Conservation (phyloP, 2,113 vertebrate genomes). For the Solea solea region DNA sequence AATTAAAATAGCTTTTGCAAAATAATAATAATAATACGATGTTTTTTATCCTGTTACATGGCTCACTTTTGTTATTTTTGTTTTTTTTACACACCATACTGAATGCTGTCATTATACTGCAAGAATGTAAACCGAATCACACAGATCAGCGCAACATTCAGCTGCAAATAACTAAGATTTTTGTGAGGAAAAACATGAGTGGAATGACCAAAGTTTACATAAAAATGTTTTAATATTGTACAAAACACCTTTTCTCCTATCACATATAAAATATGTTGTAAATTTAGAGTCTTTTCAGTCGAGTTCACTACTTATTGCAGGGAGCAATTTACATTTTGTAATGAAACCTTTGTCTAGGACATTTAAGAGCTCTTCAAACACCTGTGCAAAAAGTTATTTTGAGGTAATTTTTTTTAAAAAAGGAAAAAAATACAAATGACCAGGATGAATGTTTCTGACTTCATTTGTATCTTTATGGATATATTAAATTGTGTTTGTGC, state of each 20-base stretch:
- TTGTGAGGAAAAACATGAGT: no score
- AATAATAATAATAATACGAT: no score
- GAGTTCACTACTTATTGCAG: constrained; percentile 19
- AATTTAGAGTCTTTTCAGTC: constrained; percentile 20
- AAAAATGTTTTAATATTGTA: constrained; percentile 55
- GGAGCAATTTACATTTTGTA: constrained; percentile 45
- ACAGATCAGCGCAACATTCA: no score
- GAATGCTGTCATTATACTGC: no score
- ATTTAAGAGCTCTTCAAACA: constrained; percentile 32
- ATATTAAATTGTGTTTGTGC: background rate
- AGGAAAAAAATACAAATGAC: background rate
- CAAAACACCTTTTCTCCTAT: constrained; percentile 57
- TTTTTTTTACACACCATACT: no score
- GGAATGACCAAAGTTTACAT: no score
- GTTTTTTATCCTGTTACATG: no score
- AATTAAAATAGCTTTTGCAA: constrained; percentile 35
- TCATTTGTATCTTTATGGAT: background rate
- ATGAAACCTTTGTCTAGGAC: constrained; percentile 10
- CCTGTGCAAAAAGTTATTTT: constrained; percentile 44
- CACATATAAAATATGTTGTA: constrained; percentile 66
- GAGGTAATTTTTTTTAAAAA: constrained; percentile 29
- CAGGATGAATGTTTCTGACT: background rate
- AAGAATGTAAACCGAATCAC: no score
- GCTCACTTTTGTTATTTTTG: no score
- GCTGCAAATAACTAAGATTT: no score